A percentile compares a stretch with the other conserved stretches of the same genome.
phyloP scores from a whole-genome alignment of 2,797 vertebrate species.

The Carcharodon carcharias region DNA sequence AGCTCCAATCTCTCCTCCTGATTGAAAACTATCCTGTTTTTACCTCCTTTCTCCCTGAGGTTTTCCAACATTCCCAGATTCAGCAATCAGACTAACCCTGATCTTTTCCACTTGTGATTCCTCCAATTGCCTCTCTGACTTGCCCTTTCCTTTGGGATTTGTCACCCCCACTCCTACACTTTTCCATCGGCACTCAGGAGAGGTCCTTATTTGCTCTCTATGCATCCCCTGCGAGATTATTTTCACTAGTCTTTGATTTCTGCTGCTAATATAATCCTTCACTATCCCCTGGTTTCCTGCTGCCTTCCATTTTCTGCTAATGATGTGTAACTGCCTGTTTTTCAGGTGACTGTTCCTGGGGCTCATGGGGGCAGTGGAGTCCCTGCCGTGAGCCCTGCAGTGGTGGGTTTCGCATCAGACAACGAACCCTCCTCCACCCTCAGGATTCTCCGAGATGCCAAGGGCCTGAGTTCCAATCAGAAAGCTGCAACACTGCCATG shows the following conservation, averaged over 20 bases:
- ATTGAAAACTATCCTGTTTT: too few species aligned
- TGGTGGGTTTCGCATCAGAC: conserved; percentile 70
- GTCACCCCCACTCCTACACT: too few species aligned
- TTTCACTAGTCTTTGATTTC: not conserved
- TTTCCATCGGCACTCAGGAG: too few species aligned
- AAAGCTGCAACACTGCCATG: conserved; percentile 71
- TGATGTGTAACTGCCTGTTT: not conserved
- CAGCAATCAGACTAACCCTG: too few species aligned
- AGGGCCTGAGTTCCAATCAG: conserved; percentile 66
- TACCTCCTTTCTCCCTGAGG: too few species aligned
- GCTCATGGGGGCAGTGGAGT: conserved; percentile 72
- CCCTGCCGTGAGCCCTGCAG: conserved; percentile 72
- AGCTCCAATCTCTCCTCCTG: too few species aligned
- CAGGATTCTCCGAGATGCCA: conserved; percentile 50
- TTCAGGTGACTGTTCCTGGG: conserved; percentile 75
- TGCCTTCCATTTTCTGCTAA: not conserved
- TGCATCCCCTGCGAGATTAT: not conserved
- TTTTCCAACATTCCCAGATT: too few species aligned
- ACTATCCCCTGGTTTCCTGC: not conserved
- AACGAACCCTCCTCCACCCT: conserved; percentile 53
- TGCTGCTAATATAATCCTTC: too few species aligned
- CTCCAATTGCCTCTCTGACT: too few species aligned
- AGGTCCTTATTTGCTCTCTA: not conserved
- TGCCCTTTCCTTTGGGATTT: too few species aligned
- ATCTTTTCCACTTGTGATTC: too few species aligned